A percentile compares a stretch with the other conserved stretches of the same genome.
Conservation (phyloP, 2,888 invertebrate species). For the Cerceris ruficornis region DNA sequence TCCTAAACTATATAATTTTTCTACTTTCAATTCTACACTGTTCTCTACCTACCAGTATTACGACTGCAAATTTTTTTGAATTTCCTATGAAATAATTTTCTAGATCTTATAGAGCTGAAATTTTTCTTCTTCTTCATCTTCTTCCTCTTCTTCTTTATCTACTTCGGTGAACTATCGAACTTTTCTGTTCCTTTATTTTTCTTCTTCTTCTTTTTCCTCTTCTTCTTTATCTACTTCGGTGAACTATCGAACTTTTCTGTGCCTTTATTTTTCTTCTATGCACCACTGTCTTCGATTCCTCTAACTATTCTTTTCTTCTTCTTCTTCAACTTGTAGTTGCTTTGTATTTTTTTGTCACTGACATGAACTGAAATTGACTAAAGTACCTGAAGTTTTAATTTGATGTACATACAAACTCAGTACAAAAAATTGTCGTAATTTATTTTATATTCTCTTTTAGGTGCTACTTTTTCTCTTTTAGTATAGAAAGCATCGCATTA, state of each 20-base stretch:
- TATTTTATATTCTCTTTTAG: not conserved
- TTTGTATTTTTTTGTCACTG: not conserved
- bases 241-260: conserved; percentile 11
- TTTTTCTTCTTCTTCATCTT: not conserved
- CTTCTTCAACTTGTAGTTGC: too few species aligned
- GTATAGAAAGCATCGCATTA: not conserved
- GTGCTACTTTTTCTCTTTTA: conserved; percentile 16
- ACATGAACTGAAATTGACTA: conserved; percentile 12
- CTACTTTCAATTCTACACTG: conserved; percentile 5
- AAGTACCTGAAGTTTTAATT: conserved; percentile 43
- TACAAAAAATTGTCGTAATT: conserved; percentile 1
- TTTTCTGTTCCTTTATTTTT: conserved; percentile 31
- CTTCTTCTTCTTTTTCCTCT: conserved; percentile 10
- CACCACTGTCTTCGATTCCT: not conserved
- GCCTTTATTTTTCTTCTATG: conserved; percentile 24
- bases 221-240: conserved; percentile 1
- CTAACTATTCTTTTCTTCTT: conserved; percentile 13
- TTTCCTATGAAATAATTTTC: conserved; percentile 60
- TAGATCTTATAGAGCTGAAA: conserved; percentile 15
- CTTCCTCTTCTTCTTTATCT: conserved; percentile 13
- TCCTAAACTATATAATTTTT: conserved; percentile 8
- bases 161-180: conserved; percentile 5
- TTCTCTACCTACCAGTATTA: conserved; percentile 70
- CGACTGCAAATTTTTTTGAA: conserved; percentile 63
- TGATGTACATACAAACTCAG: conserved; percentile 7